Percentiles rank a stretch among this genome's conserved stretches.
phyloP scores from a whole-genome alignment of 2,797 vertebrate genomes.

The Cirrhinus molitorella region DNA sequence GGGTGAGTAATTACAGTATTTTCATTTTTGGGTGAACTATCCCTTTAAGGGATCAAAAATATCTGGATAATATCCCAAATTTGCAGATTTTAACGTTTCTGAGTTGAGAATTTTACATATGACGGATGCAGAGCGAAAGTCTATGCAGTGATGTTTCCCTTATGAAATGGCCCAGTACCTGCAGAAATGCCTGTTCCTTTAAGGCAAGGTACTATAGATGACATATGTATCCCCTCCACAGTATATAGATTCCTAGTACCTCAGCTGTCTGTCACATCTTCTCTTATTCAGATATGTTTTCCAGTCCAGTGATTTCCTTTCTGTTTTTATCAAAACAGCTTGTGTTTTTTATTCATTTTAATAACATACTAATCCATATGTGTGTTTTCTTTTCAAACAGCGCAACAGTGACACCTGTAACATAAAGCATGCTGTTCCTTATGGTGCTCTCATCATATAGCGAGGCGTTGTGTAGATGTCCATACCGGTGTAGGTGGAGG shows the following conservation, averaged over 20 bases:
- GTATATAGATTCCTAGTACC: not conserved
- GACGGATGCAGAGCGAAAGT: not conserved
- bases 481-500: conserved; percentile 43
- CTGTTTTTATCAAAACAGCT: conserved; percentile 9
- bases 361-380: not conserved
- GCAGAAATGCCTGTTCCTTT: conserved; percentile 11
- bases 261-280: not conserved
- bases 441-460: conserved; percentile 16
- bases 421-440: not conserved
- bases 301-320: not conserved
- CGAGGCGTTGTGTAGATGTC: conserved; percentile 19
- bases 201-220: conserved; percentile 22
- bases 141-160: not conserved
- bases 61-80: not conserved
- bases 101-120: not conserved
- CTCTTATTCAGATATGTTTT: conserved; percentile 14
- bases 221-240: not conserved
- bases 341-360: conserved; percentile 11
- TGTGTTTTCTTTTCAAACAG: not conserved
- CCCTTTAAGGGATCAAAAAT: not conserved
- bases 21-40: too few species aligned
- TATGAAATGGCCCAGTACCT: not conserved
- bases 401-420: conserved; percentile 29
- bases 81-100: not conserved
- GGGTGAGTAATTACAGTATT: too few species aligned